Percentiles rank a stretch among this genome's conserved stretches.
These are phyloP conservation scores for Halocynthia roretzi DNA, from an alignment of 23 tunicate genomes.

Conservation along the genomic window DNA sequence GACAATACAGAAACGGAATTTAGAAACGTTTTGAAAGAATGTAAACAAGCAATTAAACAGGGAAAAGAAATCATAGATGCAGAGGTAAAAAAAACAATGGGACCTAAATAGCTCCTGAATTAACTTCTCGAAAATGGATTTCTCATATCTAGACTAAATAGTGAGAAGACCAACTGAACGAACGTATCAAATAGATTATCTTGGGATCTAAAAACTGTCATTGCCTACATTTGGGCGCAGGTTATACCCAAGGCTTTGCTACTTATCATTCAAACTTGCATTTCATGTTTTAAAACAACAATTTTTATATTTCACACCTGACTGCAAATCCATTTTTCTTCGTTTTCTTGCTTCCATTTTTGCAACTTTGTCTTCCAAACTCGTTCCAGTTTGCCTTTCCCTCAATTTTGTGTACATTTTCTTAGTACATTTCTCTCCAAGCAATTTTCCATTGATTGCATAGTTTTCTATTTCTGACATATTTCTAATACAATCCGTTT, in stretches of 20 bases:
- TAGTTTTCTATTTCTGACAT: background rate
- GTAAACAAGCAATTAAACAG: conserved; percentile 29
- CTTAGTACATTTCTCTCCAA: conserved; percentile 20
- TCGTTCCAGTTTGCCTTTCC: conserved; percentile 50
- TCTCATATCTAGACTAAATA: too few species aligned
- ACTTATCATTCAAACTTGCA: too few species aligned
- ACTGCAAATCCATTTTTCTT: conserved; percentile 12
- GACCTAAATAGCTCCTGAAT: too few species aligned
- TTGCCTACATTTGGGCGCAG: too few species aligned
- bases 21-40: conserved; percentile 34
- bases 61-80: conserved; percentile 20
- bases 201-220: too few species aligned
- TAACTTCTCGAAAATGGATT: too few species aligned
- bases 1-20: conserved; percentile 27
- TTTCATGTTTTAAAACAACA: too few species aligned
- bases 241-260: too few species aligned
- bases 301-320: too few species aligned
- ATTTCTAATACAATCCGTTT: background rate
- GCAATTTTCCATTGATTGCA: conserved; percentile 7
- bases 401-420: conserved; percentile 43
- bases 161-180: too few species aligned
- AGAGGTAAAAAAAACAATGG: background rate
- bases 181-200: too few species aligned
- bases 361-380: conserved; percentile 46
- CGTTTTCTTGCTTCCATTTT: conserved; percentile 24